Base-by-base conservation (phyloP, 2,113 vertebrate species). In the Xenopus borealis region DNA sequence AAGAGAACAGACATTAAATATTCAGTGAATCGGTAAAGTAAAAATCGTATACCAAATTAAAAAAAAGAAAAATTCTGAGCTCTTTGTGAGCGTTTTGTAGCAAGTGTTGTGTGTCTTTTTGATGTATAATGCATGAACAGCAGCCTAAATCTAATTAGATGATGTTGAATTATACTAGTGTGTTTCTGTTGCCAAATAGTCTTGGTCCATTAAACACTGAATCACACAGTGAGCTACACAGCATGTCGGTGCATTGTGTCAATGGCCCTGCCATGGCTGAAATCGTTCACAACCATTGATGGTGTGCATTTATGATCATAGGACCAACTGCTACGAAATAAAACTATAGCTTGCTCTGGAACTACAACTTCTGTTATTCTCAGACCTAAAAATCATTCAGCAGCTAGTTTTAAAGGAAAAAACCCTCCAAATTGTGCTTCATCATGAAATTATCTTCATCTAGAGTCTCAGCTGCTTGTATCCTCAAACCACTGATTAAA, bases 1-100 rank as follows among this genome's bases (percentile, higher is more conserved):
- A 58, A 70, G 58, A 70, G 74, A 77, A 77, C 66, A 70, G 57
- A 53, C 74, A 77, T 77, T 77, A 77, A 77, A 77, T 77, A 77
- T 77, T 77, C 66, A 77, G 61, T 50, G 55, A 70, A 77, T 69
- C 74, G 61, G 50, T 77, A 68, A 77, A 64, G 74, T 64, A 70
- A 70, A 77, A 70, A 69, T 69, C 67, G 47, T 63, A 75, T 75
- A 62, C 61, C 72, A 75, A 62, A 69, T 69, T 6, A 23, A 27
- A 27, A 27, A 27, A 27, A 27, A 27, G 23, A 70, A 73, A 75
- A 40, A 50, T n/a, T 76, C 57, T 44, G 17, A 16, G 67, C 58
- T 57, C 62, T 70, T 70, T 63, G 16, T 30, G 59, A 62, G 59
- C 11, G 11, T 44, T 63, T 18, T 75, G 52, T 10, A 46, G 33